Base-by-base conservation (phyloP, 2,888 invertebrate species). In the Melieria picta region DNA sequence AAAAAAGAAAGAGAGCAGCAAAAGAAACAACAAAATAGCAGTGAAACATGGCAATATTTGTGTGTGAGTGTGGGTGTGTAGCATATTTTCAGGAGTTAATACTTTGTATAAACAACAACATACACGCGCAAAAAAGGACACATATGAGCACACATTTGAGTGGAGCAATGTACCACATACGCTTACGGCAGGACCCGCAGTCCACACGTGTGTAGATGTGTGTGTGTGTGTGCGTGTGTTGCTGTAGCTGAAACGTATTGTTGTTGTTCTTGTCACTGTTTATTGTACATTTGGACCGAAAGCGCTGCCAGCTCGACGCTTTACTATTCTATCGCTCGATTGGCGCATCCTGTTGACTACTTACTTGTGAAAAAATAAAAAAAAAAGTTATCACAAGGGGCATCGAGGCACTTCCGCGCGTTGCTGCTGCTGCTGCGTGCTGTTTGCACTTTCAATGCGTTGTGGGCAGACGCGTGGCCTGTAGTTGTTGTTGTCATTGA, bases 21-120 rank as follows among this genome's bases (percentile, higher is more conserved):
- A n/a, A 9, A n/a, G 58, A 10, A 64, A 30, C 64, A 11, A 65
- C 7, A 45, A 42, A 56, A 43, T n/a, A 30, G 30, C 30, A 30
- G 2, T 30, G 30, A 30, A 30, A 30, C 30, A 30, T 30, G 3
- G 30, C 30, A 30, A 30, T 30, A 30, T 30, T 2, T 30, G 30
- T 30, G 6, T 43, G 1, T n/a, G n/a, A n/a, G 16, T 52, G n/a
- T 42, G 13, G 11, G 30, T 60, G 9, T 4, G 45, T 52, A 47
- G 62, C 48, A 62, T 62, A 47, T 66, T 73, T 76, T 75, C 71
- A 72, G 74, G 65, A 65, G 74, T 62, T 72, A 72, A 75, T 71
- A 58, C 58, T 46, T 74, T 68, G 61, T 52, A 67, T 71, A 71
- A 72, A 76, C 74, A 74, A 62, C 6, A 48, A 57, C 43, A 13